These are phyloP conservation scores for Tiaroga cobitis DNA, from an alignment of 2,797 vertebrate genomes.

Conservation along the genomic window DNA sequence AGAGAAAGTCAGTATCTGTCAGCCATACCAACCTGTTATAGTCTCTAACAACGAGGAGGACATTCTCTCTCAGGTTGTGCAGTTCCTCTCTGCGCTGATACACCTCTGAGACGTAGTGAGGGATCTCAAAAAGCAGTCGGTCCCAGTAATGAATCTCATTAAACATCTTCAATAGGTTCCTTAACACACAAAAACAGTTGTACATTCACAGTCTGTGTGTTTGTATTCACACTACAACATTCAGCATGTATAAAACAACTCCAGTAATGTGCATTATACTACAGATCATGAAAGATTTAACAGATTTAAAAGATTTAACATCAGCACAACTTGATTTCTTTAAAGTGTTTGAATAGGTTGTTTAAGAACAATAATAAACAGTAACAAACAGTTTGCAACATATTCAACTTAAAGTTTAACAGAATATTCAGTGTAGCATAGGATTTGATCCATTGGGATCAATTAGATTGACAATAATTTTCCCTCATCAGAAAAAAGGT, in stretches of 20 bases:
- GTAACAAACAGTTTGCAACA: not conserved
- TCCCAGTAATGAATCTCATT: slow-evolving; percentile 88
- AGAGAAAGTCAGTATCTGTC: not conserved
- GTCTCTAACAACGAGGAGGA: slow-evolving; percentile 79
- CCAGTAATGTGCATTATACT: not conserved
- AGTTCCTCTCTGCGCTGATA: slow-evolving; percentile 83
- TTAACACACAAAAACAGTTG: slow-evolving; percentile 58
- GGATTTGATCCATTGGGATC: not conserved
- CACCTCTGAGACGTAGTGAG: slow-evolving; percentile 77
- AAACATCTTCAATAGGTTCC: slow-evolving; percentile 80
- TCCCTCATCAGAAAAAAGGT: not conserved
- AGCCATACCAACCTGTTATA: slow-evolving; percentile 83
- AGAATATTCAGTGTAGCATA: not conserved
- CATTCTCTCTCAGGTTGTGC: slow-evolving; percentile 77
- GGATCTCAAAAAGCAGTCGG: slow-evolving; percentile 81
- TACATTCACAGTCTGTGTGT: slow-evolving; percentile 1
- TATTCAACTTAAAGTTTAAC: not conserved
- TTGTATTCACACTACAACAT: slow-evolving; percentile 2
- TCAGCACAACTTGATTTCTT: not conserved
- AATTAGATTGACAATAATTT: not conserved
- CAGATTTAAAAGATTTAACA: not conserved
- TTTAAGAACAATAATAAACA: not conserved
- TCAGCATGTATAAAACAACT: not conserved
- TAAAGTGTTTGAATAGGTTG: slow-evolving; percentile 1
- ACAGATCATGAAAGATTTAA: not conserved